Evolutionary conservation across 2,113 vertebrate species (phyloP).

Genomic region (Trematomus loennbergii): DNA sequence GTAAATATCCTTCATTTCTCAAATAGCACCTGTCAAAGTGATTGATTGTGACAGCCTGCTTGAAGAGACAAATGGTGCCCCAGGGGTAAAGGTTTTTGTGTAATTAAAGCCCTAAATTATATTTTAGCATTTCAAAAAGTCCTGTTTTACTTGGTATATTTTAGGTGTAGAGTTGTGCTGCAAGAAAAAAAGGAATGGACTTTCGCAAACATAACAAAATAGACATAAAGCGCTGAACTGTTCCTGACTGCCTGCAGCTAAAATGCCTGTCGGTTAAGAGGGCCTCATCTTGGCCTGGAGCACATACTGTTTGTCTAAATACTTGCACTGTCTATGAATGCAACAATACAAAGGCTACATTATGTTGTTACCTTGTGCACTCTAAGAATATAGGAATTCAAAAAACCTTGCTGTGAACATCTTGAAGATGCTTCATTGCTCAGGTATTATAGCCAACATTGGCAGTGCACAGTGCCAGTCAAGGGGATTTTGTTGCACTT

Average conservation of each 20-base stretch:
- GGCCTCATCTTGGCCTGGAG: constrained; percentile 28
- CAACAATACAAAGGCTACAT: constrained; percentile 35
- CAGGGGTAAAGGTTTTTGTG: neutral
- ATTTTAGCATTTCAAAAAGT: neutral
- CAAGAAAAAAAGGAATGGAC: neutral
- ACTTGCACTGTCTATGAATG: constrained; percentile 12
- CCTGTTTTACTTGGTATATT: neutral
- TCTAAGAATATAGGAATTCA: constrained; percentile 8
- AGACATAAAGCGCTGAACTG: constrained; percentile 27
- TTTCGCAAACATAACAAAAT: neutral
- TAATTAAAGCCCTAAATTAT: neutral
- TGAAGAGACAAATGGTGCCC: constrained; percentile 10
- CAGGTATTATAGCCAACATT: neutral
- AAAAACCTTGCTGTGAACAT: neutral
- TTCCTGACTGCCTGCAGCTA: constrained; percentile 30
- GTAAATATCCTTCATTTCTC: constrained; percentile 51
- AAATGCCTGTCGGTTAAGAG: constrained; percentile 26
- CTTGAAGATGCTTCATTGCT: neutral
- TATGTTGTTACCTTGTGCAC: constrained; percentile 21
- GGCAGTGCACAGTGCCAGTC: neutral
- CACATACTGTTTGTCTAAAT: constrained; percentile 36
- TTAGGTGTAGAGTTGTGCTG: neutral
- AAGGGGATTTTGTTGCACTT: constrained; percentile 2
- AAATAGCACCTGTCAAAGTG: constrained; percentile 59
- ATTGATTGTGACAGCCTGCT: constrained; percentile 43